A percentile compares a stretch with the other conserved stretches of the same genome.
Conservation (phyloP, 1,140 invertebrate genomes). For the Heliconius hermathena region DNA sequence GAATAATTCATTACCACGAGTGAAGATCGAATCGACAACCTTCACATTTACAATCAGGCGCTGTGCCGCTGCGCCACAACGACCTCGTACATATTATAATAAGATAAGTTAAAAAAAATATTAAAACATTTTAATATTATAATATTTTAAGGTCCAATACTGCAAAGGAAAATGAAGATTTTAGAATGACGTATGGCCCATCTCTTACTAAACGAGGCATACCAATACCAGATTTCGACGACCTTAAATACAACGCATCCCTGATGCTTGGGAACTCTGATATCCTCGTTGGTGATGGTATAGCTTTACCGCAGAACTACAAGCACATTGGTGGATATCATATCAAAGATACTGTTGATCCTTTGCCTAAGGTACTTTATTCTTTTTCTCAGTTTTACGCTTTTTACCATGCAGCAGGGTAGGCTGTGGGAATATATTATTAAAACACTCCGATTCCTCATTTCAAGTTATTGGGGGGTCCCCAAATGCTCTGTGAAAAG, state of each 20-base stretch:
- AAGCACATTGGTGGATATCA: slow-evolving; percentile 56
- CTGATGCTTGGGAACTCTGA: slow-evolving; percentile 52
- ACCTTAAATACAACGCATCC: slow-evolving; percentile 50
- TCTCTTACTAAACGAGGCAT: slow-evolving; percentile 41
- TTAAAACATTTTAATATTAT: background rate
- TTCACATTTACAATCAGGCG: no score
- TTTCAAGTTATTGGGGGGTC: no score
- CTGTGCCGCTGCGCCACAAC: no score
- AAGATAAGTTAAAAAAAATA: background rate
- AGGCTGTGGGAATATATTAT: background rate
- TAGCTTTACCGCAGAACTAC: slow-evolving; percentile 48
- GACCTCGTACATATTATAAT: no score
- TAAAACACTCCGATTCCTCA: background rate
- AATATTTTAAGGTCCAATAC: slow-evolving; percentile 7
- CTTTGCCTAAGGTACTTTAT: slow-evolving; percentile 37
- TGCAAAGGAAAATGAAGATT: slow-evolving; percentile 16
- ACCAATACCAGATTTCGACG: slow-evolving; percentile 40
- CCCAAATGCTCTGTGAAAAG: no score
- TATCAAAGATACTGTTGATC: slow-evolving; percentile 45
- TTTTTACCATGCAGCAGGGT: background rate
- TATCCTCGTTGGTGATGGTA: slow-evolving; percentile 36
- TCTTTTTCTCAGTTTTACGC: background rate
- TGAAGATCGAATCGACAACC: no score
- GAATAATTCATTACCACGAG: no score
- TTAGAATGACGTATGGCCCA: slow-evolving; percentile 26